Conservation (phyloP, 2,888 invertebrate genomes). For the Leucania comma region DNA sequence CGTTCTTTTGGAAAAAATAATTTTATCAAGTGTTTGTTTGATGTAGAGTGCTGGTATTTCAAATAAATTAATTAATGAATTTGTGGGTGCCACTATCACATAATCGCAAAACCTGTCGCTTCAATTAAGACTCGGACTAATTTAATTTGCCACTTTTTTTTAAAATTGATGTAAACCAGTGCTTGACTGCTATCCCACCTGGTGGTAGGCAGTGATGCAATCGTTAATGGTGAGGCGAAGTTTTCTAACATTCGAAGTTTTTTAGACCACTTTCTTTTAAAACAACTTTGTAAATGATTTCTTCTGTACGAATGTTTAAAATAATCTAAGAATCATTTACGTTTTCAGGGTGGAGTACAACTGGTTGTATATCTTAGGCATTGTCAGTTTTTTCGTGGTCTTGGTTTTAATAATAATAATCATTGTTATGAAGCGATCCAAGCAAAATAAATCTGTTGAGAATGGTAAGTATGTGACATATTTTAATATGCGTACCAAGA, state of each 20-base stretch:
- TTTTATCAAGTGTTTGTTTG: too few species aligned
- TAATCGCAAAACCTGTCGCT: too few species aligned
- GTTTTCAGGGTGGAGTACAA: slow-evolving; percentile 35
- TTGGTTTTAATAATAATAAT: not conserved
- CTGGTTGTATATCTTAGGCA: slow-evolving; percentile 31
- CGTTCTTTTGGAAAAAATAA: too few species aligned
- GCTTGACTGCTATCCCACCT: too few species aligned
- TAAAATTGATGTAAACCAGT: too few species aligned
- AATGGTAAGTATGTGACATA: slow-evolving; percentile 24
- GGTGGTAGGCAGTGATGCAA: too few species aligned
- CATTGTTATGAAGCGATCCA: slow-evolving; percentile 8
- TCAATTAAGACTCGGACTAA: too few species aligned
- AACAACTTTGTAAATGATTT: not conserved
- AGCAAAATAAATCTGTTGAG: slow-evolving; percentile 14
- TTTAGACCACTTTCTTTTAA: not conserved
- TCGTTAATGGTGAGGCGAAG: not conserved
- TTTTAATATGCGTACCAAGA: not conserved
- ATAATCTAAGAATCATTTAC: not conserved
- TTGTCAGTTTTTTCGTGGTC: not conserved
- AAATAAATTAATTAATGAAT: too few species aligned
- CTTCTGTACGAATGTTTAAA: too few species aligned
- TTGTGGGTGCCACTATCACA: too few species aligned
- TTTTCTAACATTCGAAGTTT: not conserved
- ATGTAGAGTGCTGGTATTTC: too few species aligned
- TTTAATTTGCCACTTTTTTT: too few species aligned